Evolutionary conservation across 92 coral and sea anemone species (phyloP).

Genomic region (Porites evermanni): DNA sequence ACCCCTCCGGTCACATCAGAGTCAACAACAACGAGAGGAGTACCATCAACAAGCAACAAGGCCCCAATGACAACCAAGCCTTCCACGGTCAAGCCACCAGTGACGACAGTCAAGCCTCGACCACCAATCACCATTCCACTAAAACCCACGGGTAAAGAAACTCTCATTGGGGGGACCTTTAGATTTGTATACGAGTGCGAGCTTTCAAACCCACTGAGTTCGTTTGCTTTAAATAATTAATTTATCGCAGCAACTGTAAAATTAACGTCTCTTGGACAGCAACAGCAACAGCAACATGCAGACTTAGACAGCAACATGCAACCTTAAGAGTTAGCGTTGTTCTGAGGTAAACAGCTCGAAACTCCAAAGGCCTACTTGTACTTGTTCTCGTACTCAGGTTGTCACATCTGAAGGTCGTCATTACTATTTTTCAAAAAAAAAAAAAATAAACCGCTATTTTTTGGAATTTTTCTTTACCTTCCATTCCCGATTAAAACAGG

Average conservation of each 20-base stretch:
- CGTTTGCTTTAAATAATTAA: neutral
- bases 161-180: neutral
- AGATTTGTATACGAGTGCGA: too few relatives aligned
- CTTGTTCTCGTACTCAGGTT: too few relatives aligned
- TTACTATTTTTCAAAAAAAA: too few relatives aligned
- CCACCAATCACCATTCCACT: slow-evolving; percentile 35
- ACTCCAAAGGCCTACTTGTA: too few relatives aligned
- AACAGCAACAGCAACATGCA: too few relatives aligned
- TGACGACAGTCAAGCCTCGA: slow-evolving; percentile 18
- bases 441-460: too few relatives aligned
- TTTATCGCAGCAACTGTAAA: too few relatives aligned
- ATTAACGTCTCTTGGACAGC: too few relatives aligned
- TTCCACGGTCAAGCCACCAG: slow-evolving; percentile 28
- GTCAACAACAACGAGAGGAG: slow-evolving; percentile 22
- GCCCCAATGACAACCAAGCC: slow-evolving; percentile 19
- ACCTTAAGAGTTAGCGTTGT: too few relatives aligned
- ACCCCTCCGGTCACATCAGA: neutral
- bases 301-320: too few relatives aligned
- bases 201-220: neutral
- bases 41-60: slow-evolving; percentile 3
- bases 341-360: too few relatives aligned
- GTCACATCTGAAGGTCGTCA: too few relatives aligned
- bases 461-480: neutral
- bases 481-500: slow-evolving; percentile 30
- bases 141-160: slow-evolving; percentile 40